Evolutionary conservation across 1,140 invertebrate species (phyloP).

Genomic region (Agrypnia vestita): DNA sequence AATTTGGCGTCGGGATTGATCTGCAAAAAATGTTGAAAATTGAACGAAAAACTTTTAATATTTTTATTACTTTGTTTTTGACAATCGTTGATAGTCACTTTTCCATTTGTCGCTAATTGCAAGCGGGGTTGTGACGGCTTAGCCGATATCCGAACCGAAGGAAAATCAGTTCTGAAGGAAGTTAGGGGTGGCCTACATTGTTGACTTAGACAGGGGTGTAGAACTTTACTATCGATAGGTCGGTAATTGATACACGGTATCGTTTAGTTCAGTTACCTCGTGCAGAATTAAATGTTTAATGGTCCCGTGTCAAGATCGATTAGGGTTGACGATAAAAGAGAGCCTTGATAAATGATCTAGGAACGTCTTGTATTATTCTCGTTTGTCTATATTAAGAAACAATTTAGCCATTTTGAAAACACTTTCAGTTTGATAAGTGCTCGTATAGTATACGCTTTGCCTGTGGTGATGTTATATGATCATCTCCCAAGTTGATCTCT

Average conservation of each 20-base stretch:
- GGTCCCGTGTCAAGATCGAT: conserved; percentile 32
- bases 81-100: conserved; percentile 4
- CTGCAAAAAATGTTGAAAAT: no score
- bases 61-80: not conserved
- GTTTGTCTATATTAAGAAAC: not conserved
- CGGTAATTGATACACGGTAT: conserved; percentile 39
- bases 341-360: conserved; percentile 24
- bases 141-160: conserved; percentile 54
- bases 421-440: not conserved
- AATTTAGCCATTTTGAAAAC: not conserved
- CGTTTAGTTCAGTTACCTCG: conserved; percentile 32
- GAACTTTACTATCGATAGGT: conserved; percentile 38
- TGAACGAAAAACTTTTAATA: no score
- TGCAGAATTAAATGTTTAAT: conserved; percentile 38
- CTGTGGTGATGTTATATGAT: no score
- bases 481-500: no score
- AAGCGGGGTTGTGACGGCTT: conserved; percentile 47
- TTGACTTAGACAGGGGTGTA: conserved; percentile 32
- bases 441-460: no score
- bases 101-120: conserved; percentile 52
- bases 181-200: conserved; percentile 29
- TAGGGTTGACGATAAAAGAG: conserved; percentile 27
- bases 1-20: no score
- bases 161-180: conserved; percentile 24
- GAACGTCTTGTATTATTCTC: not conserved